Evolutionary conservation across 2,888 invertebrate genomes (phyloP), one percentile per base, ranked within the genome.

Genomic region (Dasysyrphus tricinctus): DNA sequence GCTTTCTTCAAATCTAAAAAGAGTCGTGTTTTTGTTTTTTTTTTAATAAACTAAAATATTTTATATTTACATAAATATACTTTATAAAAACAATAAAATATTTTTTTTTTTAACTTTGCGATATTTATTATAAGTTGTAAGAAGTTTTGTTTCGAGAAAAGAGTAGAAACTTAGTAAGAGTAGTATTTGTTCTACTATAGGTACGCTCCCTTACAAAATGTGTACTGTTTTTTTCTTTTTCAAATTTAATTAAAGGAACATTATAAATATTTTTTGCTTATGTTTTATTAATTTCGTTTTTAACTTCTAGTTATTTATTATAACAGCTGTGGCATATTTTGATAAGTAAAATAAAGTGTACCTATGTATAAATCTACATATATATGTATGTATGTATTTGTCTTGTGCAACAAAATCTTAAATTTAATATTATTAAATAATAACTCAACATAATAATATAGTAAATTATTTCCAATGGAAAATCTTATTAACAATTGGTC

Each of bases 401-500:
- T 81, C 73, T 81, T 77, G 85, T 85, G 81, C 85, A 85, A 81
- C 77, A 74, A 51, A 81, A 56, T 32, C 59, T 61, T 77, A 80
- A 85, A n/a, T 47, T 70, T 70, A 65, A 47, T 39, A 69, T 65
- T 70, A 70, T 29, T 42, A 11, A 29, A 37, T 79, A 72, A 69
- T 32, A 61, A 44, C 8, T 34, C 34, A 67, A 16, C 4, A 34
- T 24, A 19, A 24, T 24, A 49, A 12, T 32, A 37, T 63, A 63
- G 29, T 70, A 67, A 79, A 75, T 74, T 75, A 77, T 81, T 77
- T 77, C 81, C 81, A 85, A 84, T 81, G 78, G 65, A 79, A 75
- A 86, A 47, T 91, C 91, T 91, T 92, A 92, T 91, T 91, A 89
- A 90, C 91, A 91, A 91, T 91, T 91, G 91, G 91, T 91, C 91